Evolutionary conservation across 2,888 invertebrate species (phyloP), one percentile per base, ranked within the genome.

Genomic region (Caenorhabditis auriculariae): DNA sequence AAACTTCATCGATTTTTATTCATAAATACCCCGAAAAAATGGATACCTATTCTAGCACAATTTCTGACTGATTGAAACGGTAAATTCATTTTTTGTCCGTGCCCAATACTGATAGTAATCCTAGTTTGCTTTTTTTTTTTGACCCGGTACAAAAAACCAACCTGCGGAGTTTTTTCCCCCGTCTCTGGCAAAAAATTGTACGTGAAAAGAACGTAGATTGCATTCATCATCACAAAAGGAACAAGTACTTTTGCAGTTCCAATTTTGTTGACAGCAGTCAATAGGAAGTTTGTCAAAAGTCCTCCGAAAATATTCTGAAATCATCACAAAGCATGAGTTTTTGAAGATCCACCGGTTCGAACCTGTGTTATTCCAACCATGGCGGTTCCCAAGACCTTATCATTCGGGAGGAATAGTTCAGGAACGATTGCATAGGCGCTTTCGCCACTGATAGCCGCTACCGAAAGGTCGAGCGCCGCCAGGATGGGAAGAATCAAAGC

Each of bases 351-450:
- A 39, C 45, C 26, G n/a, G 12, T n/a, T n/a, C 23, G 24, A 50
- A 76, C 76, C 66, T 77, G 77, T 12, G 66, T 55, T 41, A 78
- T 69, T 21, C 77, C 77, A 35, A 71, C 69, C n/a, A 78, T 59
- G 15, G 77, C 77, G 9, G 75, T 68, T 51, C 77, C 77, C 15
- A 75, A 41, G 4, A 78, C 62, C 46, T 72, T 68, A 48, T 77
- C 76, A 19, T 66, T 64, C 21, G 78, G 75, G 21, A 68, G 57
- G 46, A 77, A 77, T 15, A 77, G 62, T 54, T 77, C 77, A 17
- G 77, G 74, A 9, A 72, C 72, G 23, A 77, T 67, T 15, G 75
- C 69, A 47, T 72, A 76, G 1, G 77, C 77, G 23, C 74, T 65
- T 59, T 75, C 77, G 15, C 76, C 76, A 35, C 75, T 69, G 21